phyloP scores from a whole-genome alignment of 2,113 vertebrate genomes.

The Aspidoscelis tigris region DNA sequence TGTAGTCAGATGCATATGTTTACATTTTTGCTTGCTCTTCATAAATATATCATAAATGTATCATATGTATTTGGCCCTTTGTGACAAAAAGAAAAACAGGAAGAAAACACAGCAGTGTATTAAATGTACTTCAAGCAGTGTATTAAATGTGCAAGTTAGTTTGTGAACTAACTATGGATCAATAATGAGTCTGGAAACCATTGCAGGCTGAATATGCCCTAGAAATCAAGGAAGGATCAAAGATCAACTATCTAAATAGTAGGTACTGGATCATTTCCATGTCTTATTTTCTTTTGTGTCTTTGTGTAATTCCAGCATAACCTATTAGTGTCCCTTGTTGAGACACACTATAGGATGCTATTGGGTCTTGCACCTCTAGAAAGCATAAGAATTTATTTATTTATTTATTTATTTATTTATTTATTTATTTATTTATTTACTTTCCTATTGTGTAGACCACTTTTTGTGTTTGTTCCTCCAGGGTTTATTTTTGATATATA shows the following conservation, averaged over 20 bases:
- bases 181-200: background rate
- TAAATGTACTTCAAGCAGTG: background rate
- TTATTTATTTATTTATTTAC: background rate
- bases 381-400: background rate
- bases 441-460: background rate
- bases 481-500: background rate
- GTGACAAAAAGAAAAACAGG: slow-evolving; percentile 5
- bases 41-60: slow-evolving; percentile 29
- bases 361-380: background rate
- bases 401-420: background rate
- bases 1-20: background rate
- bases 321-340: background rate
- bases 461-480: background rate
- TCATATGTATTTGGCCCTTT: slow-evolving; percentile 30
- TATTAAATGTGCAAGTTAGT: background rate
- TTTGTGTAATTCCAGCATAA: background rate
- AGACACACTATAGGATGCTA: background rate
- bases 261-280: background rate
- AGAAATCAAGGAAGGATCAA: background rate
- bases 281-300: background rate
- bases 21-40: slow-evolving; percentile 21
- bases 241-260: background rate
- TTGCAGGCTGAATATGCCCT: background rate
- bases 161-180: background rate
- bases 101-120: background rate